Conservation (phyloP, 30 jellyfish, hydroid and myxozoan genomes). For the Aurelia sp. region DNA sequence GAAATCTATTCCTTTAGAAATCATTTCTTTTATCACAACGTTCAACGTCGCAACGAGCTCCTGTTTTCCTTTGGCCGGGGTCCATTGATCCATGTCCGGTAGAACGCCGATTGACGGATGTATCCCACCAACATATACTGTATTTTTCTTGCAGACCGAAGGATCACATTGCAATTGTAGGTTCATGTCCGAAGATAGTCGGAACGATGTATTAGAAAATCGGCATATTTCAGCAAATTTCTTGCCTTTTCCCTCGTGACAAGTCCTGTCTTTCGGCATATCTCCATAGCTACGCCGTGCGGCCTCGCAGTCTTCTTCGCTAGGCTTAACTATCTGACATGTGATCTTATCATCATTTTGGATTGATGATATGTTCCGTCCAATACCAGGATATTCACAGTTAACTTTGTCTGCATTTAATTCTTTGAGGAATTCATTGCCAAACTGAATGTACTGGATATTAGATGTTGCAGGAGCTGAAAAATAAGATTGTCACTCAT, state of each 20-base stretch:
- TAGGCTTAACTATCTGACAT: constrained; percentile 45
- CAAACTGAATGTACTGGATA: constrained; percentile 32
- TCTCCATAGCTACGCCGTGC: constrained; percentile 72
- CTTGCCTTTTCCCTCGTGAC: constrained; percentile 57
- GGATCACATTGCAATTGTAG: constrained; percentile 74
- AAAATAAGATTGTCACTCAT: neutral
- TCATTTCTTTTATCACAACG: constrained; percentile 41
- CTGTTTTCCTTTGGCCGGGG: constrained; percentile 55
- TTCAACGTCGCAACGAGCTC: constrained; percentile 65
- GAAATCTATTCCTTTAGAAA: constrained; percentile 64
- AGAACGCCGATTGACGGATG: constrained; percentile 72
- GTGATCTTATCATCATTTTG: constrained; percentile 17
- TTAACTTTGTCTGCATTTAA: neutral
- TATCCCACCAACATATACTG: constrained; percentile 63
- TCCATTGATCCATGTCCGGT: constrained; percentile 82
- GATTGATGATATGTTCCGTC: constrained; percentile 16
- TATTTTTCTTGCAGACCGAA: constrained; percentile 66
- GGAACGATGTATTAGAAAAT: constrained; percentile 66
- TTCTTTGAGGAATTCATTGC: constrained; percentile 44
- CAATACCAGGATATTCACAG: constrained; percentile 60
- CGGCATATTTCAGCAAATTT: constrained; percentile 77
- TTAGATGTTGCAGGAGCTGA: neutral
- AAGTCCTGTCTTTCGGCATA: constrained; percentile 64
- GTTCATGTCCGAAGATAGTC: constrained; percentile 51
- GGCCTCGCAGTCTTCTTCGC: constrained; percentile 78